These are phyloP conservation scores for Agriopis aurantiaria DNA, from an alignment of 2,888 invertebrate species.

Conservation along the genomic window DNA sequence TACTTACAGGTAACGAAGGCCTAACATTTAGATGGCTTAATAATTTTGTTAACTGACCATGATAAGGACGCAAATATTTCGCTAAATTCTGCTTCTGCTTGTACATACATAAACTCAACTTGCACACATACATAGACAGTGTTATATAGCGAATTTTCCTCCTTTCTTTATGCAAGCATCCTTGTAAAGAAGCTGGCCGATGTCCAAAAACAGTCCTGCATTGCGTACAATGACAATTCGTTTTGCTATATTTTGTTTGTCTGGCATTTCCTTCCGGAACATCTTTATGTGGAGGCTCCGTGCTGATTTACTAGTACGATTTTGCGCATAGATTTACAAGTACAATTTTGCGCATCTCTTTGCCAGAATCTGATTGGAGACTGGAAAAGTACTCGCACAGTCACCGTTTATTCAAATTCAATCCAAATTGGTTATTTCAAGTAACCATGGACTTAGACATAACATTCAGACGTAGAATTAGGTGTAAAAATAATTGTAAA, in stretches of 20 bases:
- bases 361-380: no score
- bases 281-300: constrained; percentile 5
- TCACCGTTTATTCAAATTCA: no score
- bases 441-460: no score
- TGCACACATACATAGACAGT: constrained; percentile 3
- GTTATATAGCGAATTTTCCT: constrained; percentile 9
- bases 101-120: neutral
- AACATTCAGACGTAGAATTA: no score
- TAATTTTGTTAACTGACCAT: no score
- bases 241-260: constrained; percentile 20
- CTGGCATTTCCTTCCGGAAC: constrained; percentile 11
- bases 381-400: no score
- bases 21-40: no score
- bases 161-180: constrained; percentile 24
- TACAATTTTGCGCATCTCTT: neutral
- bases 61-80: no score
- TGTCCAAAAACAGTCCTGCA: constrained; percentile 40
- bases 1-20: no score
- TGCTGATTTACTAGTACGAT: neutral
- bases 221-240: constrained; percentile 30
- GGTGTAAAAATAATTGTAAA: no score
- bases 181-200: constrained; percentile 30
- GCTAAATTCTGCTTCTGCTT: constrained; percentile 1
- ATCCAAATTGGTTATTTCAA: no score
- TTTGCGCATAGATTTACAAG: neutral